phyloP scores from a whole-genome alignment of 2,888 invertebrate genomes.

The Erebia ligea region DNA sequence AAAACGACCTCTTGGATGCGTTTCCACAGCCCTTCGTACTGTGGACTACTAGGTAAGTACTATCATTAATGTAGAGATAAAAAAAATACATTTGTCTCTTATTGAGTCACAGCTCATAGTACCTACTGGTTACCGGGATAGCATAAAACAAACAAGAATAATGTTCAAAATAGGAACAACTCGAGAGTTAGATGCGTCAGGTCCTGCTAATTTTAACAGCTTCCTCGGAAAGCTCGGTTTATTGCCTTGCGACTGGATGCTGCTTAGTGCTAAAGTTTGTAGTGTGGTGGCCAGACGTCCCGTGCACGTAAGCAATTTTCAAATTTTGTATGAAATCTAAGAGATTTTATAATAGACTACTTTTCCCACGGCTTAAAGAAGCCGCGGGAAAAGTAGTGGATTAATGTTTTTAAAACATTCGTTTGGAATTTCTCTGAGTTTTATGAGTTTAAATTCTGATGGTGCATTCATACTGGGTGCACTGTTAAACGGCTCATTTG shows the following conservation, averaged over 20 bases:
- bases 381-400: too few relatives aligned
- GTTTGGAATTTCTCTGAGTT: too few relatives aligned
- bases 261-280: slow-evolving; percentile 39
- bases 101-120: slow-evolving; percentile 21
- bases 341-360: too few relatives aligned
- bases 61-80: background rate
- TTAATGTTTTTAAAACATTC: too few relatives aligned
- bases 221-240: slow-evolving; percentile 36
- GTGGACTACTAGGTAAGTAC: too few relatives aligned
- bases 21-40: too few relatives aligned
- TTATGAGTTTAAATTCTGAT: too few relatives aligned
- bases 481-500: too few relatives aligned
- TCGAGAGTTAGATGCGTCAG: slow-evolving; percentile 40
- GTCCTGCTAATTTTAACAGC: slow-evolving; percentile 43
- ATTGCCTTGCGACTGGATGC: slow-evolving; percentile 38
- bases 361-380: too few relatives aligned
- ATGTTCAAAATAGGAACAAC: slow-evolving; percentile 26
- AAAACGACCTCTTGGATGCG: too few relatives aligned
- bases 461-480: too few relatives aligned
- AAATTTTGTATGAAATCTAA: too few relatives aligned
- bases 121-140: slow-evolving; percentile 12
- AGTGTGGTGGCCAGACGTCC: slow-evolving; percentile 34
- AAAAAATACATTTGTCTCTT: background rate
- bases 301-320: slow-evolving; percentile 11
- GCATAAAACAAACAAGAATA: slow-evolving; percentile 26